Evolutionary conservation across 1,140 invertebrate species (phyloP).

Genomic region (Scaptomyza pallida): DNA sequence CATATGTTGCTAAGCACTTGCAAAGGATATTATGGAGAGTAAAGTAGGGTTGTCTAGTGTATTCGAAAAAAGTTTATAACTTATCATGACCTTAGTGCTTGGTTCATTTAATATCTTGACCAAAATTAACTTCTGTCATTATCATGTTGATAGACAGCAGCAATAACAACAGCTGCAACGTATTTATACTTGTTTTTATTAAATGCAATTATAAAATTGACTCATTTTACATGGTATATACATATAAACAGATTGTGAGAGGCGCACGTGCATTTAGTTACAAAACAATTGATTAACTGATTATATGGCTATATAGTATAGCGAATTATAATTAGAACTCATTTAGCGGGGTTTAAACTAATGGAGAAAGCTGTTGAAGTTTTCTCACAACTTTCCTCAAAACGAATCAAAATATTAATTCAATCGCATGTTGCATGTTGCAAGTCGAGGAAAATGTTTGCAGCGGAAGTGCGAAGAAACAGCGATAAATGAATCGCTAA

Average conservation of each 20-base stretch:
- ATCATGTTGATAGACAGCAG: not conserved
- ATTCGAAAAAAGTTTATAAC: too few species aligned
- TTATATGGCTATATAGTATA: too few species aligned
- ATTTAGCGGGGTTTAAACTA: too few species aligned
- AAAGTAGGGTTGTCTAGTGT: too few species aligned
- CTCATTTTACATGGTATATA: not conserved
- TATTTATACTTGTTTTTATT: not conserved
- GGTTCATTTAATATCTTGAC: not conserved
- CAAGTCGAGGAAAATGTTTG: conserved; percentile 27
- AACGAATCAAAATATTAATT: conserved; percentile 34
- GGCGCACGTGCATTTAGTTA: conserved; percentile 2
- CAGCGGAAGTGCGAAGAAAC: conserved; percentile 36
- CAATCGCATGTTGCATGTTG: conserved; percentile 35
- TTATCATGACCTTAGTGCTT: not conserved
- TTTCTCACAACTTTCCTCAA: conserved; percentile 21
- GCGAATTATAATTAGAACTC: not conserved
- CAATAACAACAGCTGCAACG: not conserved
- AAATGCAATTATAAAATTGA: not conserved
- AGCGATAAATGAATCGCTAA: conserved; percentile 27
- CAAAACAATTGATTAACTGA: not conserved
- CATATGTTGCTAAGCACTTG: too few species aligned
- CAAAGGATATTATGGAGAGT: too few species aligned
- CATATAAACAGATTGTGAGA: not conserved
- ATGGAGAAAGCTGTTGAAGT: conserved; percentile 34
- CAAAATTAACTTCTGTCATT: not conserved